phyloP scores from a whole-genome alignment of 2,797 vertebrate genomes.

The Helicolenus hilgendorfi region DNA sequence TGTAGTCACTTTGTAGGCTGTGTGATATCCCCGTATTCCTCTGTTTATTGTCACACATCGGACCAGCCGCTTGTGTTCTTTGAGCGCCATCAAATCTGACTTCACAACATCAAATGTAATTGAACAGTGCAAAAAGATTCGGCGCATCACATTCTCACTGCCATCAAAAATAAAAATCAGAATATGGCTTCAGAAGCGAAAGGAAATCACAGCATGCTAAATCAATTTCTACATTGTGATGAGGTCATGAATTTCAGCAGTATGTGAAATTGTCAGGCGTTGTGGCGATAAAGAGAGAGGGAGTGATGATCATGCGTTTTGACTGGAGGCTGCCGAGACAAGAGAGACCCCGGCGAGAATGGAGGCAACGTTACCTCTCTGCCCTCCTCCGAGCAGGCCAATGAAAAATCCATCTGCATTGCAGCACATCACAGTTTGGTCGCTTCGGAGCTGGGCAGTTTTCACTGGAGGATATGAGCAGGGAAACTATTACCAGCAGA shows the following conservation, averaged over 20 bases:
- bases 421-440: slow-evolving; percentile 82
- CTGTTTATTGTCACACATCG: slow-evolving; percentile 57
- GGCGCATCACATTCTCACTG: slow-evolving; percentile 63
- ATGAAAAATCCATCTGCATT: slow-evolving; percentile 87
- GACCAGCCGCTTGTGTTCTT: slow-evolving; percentile 38
- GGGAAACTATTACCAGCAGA: slow-evolving; percentile 48
- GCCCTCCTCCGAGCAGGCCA: slow-evolving; percentile 74
- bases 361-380: slow-evolving; percentile 78
- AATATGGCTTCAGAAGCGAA: slow-evolving; percentile 69
- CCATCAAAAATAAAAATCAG: slow-evolving; percentile 76
- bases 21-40: slow-evolving; percentile 44
- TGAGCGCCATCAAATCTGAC: slow-evolving; percentile 70
- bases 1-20: slow-evolving; percentile 29
- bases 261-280: slow-evolving; percentile 83
- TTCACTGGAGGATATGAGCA: slow-evolving; percentile 57
- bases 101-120: slow-evolving; percentile 70
- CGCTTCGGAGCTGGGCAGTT: slow-evolving; percentile 60
- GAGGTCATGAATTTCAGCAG: slow-evolving; percentile 86
- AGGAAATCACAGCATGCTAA: slow-evolving; percentile 84
- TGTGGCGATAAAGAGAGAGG: slow-evolving; percentile 78
- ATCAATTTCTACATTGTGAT: slow-evolving; percentile 88
- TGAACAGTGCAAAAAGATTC: slow-evolving; percentile 55
- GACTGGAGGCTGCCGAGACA: slow-evolving; percentile 81
- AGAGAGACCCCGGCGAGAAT: slow-evolving; percentile 71
- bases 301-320: slow-evolving; percentile 85